Evolutionary conservation across 1,140 invertebrate genomes (phyloP).

Genomic region (Aphidius gifuensis): DNA sequence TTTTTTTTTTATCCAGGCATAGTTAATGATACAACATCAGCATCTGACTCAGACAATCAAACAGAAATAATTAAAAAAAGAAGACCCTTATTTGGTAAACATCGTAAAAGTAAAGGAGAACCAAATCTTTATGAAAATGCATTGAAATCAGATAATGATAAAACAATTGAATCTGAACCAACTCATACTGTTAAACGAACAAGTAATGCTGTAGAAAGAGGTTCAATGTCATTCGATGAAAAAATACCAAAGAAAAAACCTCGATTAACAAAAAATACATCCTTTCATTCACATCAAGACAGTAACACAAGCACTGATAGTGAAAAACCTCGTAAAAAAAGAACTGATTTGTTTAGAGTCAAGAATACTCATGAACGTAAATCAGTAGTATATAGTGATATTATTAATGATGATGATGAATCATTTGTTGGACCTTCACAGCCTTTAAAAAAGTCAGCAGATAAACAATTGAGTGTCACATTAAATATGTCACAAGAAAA

Average conservation of each 20-base stretch:
- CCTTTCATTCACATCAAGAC: neutral
- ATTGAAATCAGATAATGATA: neutral
- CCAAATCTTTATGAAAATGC: constrained; percentile 6
- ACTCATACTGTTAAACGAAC: neutral
- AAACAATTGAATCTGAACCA: constrained; percentile 4
- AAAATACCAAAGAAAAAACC: neutral
- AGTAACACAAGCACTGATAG: constrained; percentile 9
- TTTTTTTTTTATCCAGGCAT: neutral
- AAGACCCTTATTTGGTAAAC: neutral
- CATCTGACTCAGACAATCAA: neutral
- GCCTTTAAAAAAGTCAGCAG: no score
- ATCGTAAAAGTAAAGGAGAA: neutral
- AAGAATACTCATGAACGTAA: neutral
- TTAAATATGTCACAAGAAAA: no score
- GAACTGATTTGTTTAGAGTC: neutral
- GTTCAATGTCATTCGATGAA: no score
- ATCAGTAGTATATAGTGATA: neutral
- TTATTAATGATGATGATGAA: constrained; percentile 1
- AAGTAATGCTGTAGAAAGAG: neutral
- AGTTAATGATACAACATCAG: neutral
- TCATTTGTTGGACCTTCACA: constrained; percentile 4
- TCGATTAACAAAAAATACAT: neutral
- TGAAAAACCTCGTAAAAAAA: constrained; percentile 6
- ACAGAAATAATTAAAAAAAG: constrained; percentile 7
- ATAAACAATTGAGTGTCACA: no score